Base-by-base conservation (phyloP, 2,888 invertebrate species). In the Rotaria magnacalcarata region DNA sequence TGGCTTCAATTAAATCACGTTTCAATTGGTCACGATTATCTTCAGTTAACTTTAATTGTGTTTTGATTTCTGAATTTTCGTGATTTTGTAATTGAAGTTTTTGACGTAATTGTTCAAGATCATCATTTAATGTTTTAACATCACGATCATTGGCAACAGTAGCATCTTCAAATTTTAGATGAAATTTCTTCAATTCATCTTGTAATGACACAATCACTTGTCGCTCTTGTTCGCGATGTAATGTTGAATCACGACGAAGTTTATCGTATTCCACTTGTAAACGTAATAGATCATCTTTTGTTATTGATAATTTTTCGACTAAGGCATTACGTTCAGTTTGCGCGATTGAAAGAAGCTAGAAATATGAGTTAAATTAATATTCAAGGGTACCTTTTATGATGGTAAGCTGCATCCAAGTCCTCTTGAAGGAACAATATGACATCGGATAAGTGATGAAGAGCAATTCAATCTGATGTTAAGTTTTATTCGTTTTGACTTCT, bases 281-380 rank as follows among this genome's bases (percentile, higher is more conserved):
- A 84, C 93, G 93, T 90, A 95, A 94, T 34, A 96, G 92, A 87
- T 95, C 94, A 27, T 94, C 93, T 87, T 94, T 93, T 5, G 94
- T 92, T 86, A 93, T 93, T 89, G 95, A 95, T 54, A 96, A 92
- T 88, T 95, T 94, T 89, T 96, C 96, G 86, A 94, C 92, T 5
- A 96, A 91, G 0, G 95, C 95, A 92, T 96, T 95, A 89, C 96
- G 96, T 91, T 97, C 96, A 91, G 96, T 96, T 90, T 92, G 91
- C 94, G 95, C 94, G 90, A 96, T 75, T 11, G 75, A 75, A 43
- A 75, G 47, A 47, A 75, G 47, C 75, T 75, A 75, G 27, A 43
- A 43, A 52, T 90, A 96, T 5, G 14, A 27, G 3, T 24, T 52
- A 4, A 3, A 11, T 52, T 52, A 24, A 6, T 19, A 43, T 24